A percentile compares a stretch with the other conserved stretches of the same genome.
These are phyloP conservation scores for Colossoma macropomum DNA, from an alignment of 2,113 vertebrate genomes.

Conservation along the genomic window DNA sequence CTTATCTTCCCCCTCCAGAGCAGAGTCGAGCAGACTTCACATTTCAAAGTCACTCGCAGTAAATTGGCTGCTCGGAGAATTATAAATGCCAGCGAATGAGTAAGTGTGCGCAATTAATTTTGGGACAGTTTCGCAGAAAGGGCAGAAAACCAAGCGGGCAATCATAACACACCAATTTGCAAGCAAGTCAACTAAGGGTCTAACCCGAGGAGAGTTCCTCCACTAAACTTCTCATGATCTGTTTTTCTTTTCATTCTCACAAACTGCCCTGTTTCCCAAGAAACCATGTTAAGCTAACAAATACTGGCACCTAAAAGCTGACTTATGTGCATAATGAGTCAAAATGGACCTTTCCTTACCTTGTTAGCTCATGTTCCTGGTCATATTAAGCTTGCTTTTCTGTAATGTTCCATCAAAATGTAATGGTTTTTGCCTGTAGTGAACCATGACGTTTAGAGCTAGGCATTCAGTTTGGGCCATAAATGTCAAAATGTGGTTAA, in stretches of 20 bases:
- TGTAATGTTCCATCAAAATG: too few relatives aligned
- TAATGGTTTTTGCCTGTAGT: too few relatives aligned
- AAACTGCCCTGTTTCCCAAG: background rate
- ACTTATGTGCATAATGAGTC: too few relatives aligned
- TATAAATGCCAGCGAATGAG: slow-evolving; percentile 67
- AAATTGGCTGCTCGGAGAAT: slow-evolving; percentile 77
- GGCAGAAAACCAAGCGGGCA: slow-evolving; percentile 17
- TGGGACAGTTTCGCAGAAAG: slow-evolving; percentile 65
- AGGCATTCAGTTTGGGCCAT: too few relatives aligned
- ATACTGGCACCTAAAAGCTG: too few relatives aligned
- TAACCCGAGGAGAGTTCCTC: background rate
- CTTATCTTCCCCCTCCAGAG: slow-evolving; percentile 76
- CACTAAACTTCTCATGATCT: slow-evolving; percentile 15
- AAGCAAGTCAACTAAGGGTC: slow-evolving; percentile 21
- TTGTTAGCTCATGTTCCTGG: too few relatives aligned
- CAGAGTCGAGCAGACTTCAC: slow-evolving; percentile 72
- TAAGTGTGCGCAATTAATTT: slow-evolving; percentile 71
- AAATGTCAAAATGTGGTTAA: too few relatives aligned
- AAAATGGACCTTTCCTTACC: too few relatives aligned
- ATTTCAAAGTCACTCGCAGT: slow-evolving; percentile 70
- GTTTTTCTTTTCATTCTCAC: slow-evolving; percentile 20
- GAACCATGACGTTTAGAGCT: too few relatives aligned
- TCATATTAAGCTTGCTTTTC: too few relatives aligned
- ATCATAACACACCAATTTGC: slow-evolving; percentile 6
- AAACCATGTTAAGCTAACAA: too few relatives aligned